Evolutionary conservation across 2,113 vertebrate genomes (phyloP), one percentile per base, ranked within the genome.

Genomic region (Xenopus tropicalis): DNA sequence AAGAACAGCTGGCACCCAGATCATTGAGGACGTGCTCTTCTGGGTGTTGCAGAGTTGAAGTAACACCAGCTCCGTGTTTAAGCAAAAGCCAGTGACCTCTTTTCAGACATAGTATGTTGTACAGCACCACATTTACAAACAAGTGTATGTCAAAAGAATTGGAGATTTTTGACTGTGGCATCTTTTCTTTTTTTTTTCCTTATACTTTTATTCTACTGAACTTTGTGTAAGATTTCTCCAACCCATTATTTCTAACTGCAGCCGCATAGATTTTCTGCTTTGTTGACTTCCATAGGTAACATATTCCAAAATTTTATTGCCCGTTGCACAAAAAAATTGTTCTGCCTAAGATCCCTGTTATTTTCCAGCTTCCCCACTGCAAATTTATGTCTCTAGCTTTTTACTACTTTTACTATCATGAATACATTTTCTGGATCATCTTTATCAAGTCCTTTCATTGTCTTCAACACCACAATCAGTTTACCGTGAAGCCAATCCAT

Each of bases 351-450:
- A 73, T 58, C 63, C 42, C 52, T 46, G 52, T 66, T 59, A 66
- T 57, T 58, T 46, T 43, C 51, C 54, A 73, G 52, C 48, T 59
- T 73, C 61, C 62, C 14, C 37, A 66, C 61, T 66, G 62, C 66
- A 73, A 66, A 73, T 73, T 73, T 73, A 73, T 66, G 63, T 46
- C n/a, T 16, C 71, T 73, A 25, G 29, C 56, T 59, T 66, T 66
- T 73, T 44, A 58, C 63, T 42, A 22, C 44, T 66, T 44, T 73
- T 73, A 66, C 63, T 66, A 59, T 29, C 62, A 56, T 66, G 71
- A 73, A 73, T 73, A 73, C 54, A 73, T 73, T 73, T 73, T 59
- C 63, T 48, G 29, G 71, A 59, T 66, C 63, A 59, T 59, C 62
- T 73, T 73, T 73, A 73, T 73, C 71, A 66, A 66, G 54, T 43